A percentile compares a stretch with the other conserved stretches of the same genome.
These are phyloP conservation scores for Seriola rivoliana DNA, from an alignment of 2,113 vertebrate species.

Conservation along the genomic window DNA sequence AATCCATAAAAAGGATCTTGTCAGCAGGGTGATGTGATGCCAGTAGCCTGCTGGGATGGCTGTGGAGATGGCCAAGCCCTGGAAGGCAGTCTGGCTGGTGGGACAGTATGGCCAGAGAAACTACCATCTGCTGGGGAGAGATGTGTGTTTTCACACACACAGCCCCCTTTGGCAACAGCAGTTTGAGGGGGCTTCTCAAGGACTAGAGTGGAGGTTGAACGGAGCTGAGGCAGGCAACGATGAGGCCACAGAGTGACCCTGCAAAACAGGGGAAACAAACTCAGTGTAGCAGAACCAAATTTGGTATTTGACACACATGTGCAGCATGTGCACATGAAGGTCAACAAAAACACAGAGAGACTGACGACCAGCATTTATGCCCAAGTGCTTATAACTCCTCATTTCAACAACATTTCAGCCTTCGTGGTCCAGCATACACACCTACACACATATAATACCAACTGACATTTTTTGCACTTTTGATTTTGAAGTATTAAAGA, in stretches of 20 bases:
- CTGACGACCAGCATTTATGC: not conserved
- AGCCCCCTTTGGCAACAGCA: slow-evolving; percentile 63
- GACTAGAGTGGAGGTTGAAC: slow-evolving; percentile 49
- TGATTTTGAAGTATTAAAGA: not conserved
- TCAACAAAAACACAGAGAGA: not conserved
- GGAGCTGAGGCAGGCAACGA: slow-evolving; percentile 33
- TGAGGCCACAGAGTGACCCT: slow-evolving; percentile 62
- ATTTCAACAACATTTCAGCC: not conserved
- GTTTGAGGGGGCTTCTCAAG: slow-evolving; percentile 70
- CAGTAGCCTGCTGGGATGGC: slow-evolving; percentile 77
- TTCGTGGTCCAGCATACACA: not conserved
- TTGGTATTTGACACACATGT: slow-evolving; percentile 9
- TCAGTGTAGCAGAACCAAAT: slow-evolving; percentile 9
- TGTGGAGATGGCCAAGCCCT: slow-evolving; percentile 74
- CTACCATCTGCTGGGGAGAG: slow-evolving; percentile 83
- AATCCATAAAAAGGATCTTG: slow-evolving; percentile 77
- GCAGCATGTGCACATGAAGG: slow-evolving; percentile 1
- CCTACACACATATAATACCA: not conserved
- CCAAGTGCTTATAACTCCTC: not conserved
- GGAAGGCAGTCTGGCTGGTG: slow-evolving; percentile 80
- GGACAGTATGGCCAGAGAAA: slow-evolving; percentile 77
- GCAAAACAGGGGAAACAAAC: slow-evolving; percentile 30
- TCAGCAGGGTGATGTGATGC: slow-evolving; percentile 67
- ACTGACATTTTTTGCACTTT: not conserved
- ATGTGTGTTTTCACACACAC: slow-evolving; percentile 77